Evolutionary conservation across 2,888 invertebrate species (phyloP), one percentile per base, ranked within the genome.

Genomic region (Leucozona laternaria): DNA sequence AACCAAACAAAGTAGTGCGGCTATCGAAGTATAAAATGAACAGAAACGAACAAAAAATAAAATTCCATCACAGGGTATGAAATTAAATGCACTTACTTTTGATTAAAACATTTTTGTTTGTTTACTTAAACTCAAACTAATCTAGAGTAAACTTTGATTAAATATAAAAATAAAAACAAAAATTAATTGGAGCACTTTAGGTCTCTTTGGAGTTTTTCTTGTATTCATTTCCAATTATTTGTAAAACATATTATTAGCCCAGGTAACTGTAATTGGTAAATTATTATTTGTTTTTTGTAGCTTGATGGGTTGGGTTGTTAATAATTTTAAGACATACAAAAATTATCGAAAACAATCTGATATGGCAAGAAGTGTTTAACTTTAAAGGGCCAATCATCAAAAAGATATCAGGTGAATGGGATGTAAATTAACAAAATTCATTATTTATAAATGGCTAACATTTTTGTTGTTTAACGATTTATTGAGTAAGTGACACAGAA

Each of bases 201-300:
- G 53, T 64, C 37, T 75, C 58, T 40, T 71, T 37, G 7, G 58
- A 25, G 73, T 25, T 1, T 40, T 40, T 40, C 15, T 37, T 43
- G 64, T 50, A 60, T 37, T 68, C 31, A 73, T 86, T 86, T 86
- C 60, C 82, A 86, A 86, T 86, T 86, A 86, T 75, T 50, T 75
- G 82, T n/a, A n/a, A 71, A 82, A 64, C 86, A 71, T 82, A 75
- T 78, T 82, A 82, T 82, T 78, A 78, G 37, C 58, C 37, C 11
- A 13, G 40, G 70, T 43, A 64, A 58, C 57, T 48, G 55, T 62
- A 82, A 75, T 71, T 75, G 82, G 78, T 75, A 75, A 78, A 71
- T 86, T 82, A 78, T 82, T 86, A 79, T 86, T 82, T 81, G 82
- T 70, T 86, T 86, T n/a, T n/a, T n/a, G n/a, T n/a, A n/a, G n/a